Evolutionary conservation across 2,113 vertebrate species (phyloP), one percentile per base, ranked within the genome.

Genomic region (Crocuta crocuta): DNA sequence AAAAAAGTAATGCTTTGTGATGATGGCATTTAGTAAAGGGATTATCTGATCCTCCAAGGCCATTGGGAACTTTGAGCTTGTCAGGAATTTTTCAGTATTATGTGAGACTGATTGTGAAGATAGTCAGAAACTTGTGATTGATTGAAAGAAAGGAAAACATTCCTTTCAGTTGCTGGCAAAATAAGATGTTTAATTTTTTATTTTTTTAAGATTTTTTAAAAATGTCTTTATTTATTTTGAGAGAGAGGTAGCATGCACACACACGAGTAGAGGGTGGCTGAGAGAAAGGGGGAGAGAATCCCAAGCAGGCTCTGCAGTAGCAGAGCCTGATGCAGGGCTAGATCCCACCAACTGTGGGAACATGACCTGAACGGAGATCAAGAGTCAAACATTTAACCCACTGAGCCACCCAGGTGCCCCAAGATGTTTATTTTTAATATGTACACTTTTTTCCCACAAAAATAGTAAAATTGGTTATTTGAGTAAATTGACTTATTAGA

Each of bases 61-160:
- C 48, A 63, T 80, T 23, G 76, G 89, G 65, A n/a, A 61, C 15
- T 86, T 33, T 81, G 66, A 79, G 45, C 43, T 84, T 31, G 65
- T 53, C 15, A 87, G 31, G 63, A 79, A 45, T 58, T 92, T 97
- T 97, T 92, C 79, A 66, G 58, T 48, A 94, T 45, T 93, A 71
- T 94, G 65, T 26, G 92, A 70, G 76, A 68, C 21, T 21, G 43
- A 87, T 17, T 70, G 68, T 94, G 71, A 91, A 66, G 58, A 63
- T 39, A 68, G 70, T 94, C 91, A 96, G 93, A 95, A 96, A 80
- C 15, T 70, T 43, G 24, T 66, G 55, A 92, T 24, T 91, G 82
- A 85, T 70, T 88, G 71, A 88, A 96, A 94, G 53, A 33, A 84
- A 89, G 33, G 39, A 50, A 87, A 90, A 74, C 15, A 10, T 93